phyloP scores from a whole-genome alignment of 37 sponge, comb jelly and placozoan species.

The Halisarca cf. caerulea region DNA sequence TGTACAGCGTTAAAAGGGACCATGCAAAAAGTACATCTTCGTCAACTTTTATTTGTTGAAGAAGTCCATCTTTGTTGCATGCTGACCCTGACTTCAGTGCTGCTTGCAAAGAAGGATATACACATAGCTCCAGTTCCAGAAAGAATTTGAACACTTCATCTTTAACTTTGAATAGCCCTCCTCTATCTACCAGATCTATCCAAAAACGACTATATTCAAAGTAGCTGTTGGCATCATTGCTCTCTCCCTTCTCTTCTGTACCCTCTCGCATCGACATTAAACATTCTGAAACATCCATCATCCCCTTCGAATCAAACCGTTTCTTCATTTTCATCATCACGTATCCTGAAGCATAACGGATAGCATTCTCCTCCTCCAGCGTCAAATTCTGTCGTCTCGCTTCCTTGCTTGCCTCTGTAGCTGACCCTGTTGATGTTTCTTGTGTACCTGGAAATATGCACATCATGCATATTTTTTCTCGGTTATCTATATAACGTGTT shows the following conservation, averaged over 20 bases:
- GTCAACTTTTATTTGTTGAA: neutral
- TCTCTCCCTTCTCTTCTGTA: neutral
- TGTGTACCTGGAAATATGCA: too few relatives aligned
- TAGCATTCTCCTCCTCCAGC: neutral
- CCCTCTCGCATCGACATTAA: neutral
- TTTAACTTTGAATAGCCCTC: neutral
- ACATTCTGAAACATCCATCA: neutral
- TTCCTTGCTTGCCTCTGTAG: neutral
- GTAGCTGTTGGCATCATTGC: neutral
- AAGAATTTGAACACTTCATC: neutral
- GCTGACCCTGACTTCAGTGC: neutral
- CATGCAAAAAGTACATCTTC: constrained; percentile 5
- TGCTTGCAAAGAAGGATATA: neutral
- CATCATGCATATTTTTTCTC: too few relatives aligned
- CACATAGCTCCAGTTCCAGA: neutral
- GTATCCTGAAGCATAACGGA: neutral
- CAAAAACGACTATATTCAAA: neutral
- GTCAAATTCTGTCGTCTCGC: neutral
- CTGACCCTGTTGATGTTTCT: neutral
- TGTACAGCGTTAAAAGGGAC: neutral
- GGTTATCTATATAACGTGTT: too few relatives aligned
- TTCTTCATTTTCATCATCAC: neutral
- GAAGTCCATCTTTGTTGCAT: neutral
- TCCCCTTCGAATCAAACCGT: neutral
- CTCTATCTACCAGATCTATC: neutral